Evolutionary conservation across 2,797 vertebrate genomes (phyloP).

Genomic region (Oreonectes daqikongensis): DNA sequence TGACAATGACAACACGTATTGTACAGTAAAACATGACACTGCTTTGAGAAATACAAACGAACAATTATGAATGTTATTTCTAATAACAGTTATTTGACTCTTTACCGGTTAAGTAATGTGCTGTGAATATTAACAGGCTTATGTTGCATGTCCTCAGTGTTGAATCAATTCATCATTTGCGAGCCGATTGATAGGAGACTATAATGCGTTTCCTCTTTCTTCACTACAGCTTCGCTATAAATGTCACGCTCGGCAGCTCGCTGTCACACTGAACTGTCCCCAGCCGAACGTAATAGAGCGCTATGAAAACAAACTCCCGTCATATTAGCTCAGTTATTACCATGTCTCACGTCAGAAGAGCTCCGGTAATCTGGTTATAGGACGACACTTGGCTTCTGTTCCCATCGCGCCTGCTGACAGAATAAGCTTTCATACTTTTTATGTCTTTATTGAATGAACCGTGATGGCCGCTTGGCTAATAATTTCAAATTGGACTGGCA

Average conservation of each 20-base stretch:
- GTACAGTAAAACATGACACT: background rate
- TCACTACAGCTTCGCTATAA: constrained; percentile 43
- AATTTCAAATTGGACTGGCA: constrained; percentile 19
- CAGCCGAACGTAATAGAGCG: constrained; percentile 43
- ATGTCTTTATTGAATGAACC: constrained; percentile 36
- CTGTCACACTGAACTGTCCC: constrained; percentile 45
- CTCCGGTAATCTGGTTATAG: constrained; percentile 49
- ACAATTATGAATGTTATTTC: background rate
- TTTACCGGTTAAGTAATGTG: background rate
- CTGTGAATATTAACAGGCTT: background rate
- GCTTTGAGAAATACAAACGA: background rate
- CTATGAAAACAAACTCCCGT: constrained; percentile 59
- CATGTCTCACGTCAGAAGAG: constrained; percentile 47
- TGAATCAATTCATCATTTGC: constrained; percentile 32
- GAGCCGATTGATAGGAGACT: constrained; percentile 35
- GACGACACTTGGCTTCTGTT: constrained; percentile 46
- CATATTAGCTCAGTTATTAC: constrained; percentile 54
- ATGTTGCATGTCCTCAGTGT: background rate
- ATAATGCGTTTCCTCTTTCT: constrained; percentile 43
- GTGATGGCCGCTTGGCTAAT: constrained; percentile 21
- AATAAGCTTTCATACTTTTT: constrained; percentile 31
- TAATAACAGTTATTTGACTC: background rate
- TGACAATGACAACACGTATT: constrained; percentile 16
- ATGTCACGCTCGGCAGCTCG: constrained; percentile 45
- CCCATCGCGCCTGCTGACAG: constrained; percentile 29